Percentiles rank a stretch among this genome's conserved stretches.
Evolutionary conservation across 2,113 vertebrate genomes (phyloP).

Genomic region (Bombycilla garrulus): DNA sequence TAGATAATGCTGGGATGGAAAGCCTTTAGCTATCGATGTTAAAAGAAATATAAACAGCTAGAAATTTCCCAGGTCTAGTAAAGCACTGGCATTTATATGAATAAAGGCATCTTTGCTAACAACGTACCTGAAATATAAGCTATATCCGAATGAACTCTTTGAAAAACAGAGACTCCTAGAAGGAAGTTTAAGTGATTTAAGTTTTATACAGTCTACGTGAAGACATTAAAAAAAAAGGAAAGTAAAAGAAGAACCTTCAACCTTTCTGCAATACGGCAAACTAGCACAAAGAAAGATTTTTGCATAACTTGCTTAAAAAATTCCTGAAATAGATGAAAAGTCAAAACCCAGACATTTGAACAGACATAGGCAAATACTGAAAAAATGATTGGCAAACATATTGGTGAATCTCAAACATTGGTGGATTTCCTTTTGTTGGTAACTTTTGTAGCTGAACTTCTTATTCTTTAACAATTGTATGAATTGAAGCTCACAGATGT

Average conservation of each 20-base stretch:
- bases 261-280: not conserved
- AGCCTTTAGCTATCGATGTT: conserved; percentile 23
- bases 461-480: conserved; percentile 3
- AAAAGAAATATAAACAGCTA: conserved; percentile 35
- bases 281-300: conserved; percentile 25
- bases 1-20: conserved; percentile 12
- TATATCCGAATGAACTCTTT: not conserved
- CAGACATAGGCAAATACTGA: conserved; percentile 42
- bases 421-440: conserved; percentile 30
- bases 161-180: not conserved
- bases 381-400: conserved; percentile 54
- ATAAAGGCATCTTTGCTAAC: conserved; percentile 22
- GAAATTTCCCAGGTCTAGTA: not conserved
- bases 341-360: conserved; percentile 49
- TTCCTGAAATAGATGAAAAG: conserved; percentile 54
- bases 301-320: conserved; percentile 51
- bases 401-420: conserved; percentile 32
- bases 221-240: not conserved
- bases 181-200: conserved; percentile 25
- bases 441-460: conserved; percentile 48
- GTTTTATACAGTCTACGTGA: not conserved
- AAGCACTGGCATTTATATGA: not conserved
- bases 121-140: not conserved
- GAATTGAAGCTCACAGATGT: conserved; percentile 13
- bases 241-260: not conserved